A percentile compares a stretch with the other conserved stretches of the same genome.
phyloP scores from a whole-genome alignment of 2,797 vertebrate genomes.

The Pogoniulus pusillus region DNA sequence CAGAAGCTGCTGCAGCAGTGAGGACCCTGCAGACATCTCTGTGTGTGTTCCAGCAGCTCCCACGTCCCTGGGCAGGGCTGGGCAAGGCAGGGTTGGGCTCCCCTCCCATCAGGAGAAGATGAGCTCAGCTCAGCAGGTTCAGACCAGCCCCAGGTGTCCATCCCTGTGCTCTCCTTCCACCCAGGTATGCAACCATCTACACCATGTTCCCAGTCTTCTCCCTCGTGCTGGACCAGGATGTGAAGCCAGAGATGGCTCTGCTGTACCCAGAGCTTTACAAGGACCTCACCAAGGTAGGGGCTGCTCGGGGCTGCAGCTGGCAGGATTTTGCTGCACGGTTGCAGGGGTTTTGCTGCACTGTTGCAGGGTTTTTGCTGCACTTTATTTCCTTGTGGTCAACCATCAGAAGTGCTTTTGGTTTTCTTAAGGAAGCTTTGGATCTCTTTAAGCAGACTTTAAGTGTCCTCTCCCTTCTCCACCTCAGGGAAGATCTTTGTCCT shows the following conservation, averaged over 20 bases:
- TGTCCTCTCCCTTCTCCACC: conserved; percentile 54
- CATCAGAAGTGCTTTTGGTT: background rate
- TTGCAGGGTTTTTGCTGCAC: no score
- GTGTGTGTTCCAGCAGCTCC: background rate
- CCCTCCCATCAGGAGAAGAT: background rate
- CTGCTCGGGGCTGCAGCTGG: background rate
- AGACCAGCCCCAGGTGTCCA: background rate
- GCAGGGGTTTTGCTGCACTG: no score
- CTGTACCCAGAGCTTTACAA: conserved; percentile 98
- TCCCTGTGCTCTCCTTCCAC: background rate
- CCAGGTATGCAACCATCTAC: conserved; percentile 96
- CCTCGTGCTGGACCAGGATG: conserved; percentile 95
- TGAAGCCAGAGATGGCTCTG: conserved; percentile 94
- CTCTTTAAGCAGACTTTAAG: background rate
- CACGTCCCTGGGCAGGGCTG: no score
- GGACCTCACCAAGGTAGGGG: conserved; percentile 93
- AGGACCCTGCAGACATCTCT: background rate
- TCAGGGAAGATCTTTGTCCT: conserved; percentile 94
- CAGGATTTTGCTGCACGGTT: no score
- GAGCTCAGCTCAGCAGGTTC: background rate
- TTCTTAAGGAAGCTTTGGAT: background rate
- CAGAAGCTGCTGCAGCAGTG: background rate
- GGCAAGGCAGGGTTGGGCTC: background rate
- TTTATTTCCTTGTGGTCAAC: background rate
- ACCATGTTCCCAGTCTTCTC: conserved; percentile 99